These are phyloP conservation scores for Apus apus DNA, from an alignment of 2,113 vertebrate species.

Conservation along the genomic window DNA sequence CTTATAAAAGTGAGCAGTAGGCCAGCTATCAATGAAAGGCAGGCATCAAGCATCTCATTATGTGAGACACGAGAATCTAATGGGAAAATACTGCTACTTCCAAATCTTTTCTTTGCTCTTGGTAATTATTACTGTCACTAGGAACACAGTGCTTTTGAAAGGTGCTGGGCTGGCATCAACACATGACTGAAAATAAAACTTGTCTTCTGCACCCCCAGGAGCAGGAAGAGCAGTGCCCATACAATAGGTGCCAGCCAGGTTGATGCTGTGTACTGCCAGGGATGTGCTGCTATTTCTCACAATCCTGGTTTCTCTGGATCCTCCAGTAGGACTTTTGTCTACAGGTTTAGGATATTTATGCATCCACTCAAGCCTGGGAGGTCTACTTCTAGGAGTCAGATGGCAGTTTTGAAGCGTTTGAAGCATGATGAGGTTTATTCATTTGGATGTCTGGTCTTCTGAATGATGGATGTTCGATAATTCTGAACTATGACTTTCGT, in stretches of 20 bases:
- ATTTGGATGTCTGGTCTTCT: background rate
- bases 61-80: background rate
- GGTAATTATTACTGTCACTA: background rate
- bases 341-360: background rate
- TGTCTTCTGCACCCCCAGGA: background rate
- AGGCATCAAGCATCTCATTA: conserved; percentile 18
- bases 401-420: background rate
- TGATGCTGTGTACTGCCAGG: background rate
- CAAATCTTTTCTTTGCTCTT: background rate
- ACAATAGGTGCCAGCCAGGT: background rate
- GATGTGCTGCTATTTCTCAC: background rate
- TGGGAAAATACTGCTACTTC: background rate
- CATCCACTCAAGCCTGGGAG: background rate
- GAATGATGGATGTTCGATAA: background rate
- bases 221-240: background rate
- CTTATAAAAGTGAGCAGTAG: conserved; percentile 1
- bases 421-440: background rate
- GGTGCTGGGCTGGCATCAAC: background rate
- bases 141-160: background rate
- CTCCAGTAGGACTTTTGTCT: background rate
- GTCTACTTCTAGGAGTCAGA: background rate
- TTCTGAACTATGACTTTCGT: background rate
- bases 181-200: background rate
- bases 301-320: background rate
- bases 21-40: conserved; percentile 21